A percentile compares a stretch with the other conserved stretches of the same genome.
Evolutionary conservation across 1,140 invertebrate species (phyloP).

Genomic region (Saccostrea cuccullata): DNA sequence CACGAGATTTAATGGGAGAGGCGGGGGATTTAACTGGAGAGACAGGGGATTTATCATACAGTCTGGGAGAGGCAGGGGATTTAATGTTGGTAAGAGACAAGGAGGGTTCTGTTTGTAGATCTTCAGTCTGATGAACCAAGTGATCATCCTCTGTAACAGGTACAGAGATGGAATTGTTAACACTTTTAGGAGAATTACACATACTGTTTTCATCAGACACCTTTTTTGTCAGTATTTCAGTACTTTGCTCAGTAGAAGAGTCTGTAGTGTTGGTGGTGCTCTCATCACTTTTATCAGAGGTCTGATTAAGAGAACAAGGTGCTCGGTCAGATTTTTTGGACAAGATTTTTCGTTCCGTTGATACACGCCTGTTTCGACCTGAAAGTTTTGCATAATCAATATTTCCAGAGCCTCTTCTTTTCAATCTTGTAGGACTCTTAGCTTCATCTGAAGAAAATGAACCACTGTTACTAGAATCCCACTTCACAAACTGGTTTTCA

Average conservation of each 20-base stretch:
- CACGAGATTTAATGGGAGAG: background rate
- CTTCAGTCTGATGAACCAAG: background rate
- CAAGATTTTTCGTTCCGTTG: slow-evolving; percentile 14
- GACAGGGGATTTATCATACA: background rate
- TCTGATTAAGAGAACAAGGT: slow-evolving; percentile 6
- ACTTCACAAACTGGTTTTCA: background rate
- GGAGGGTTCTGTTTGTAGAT: background rate
- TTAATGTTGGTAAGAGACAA: background rate
- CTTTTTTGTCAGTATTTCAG: background rate
- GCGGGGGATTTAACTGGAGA: background rate
- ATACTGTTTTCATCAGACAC: background rate
- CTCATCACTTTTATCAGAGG: background rate
- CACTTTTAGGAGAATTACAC: background rate
- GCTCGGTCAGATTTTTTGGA: background rate
- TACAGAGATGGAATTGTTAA: background rate
- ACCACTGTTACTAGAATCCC: background rate
- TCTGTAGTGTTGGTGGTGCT: background rate
- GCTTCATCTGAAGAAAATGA: background rate
- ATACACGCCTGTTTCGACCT: slow-evolving; percentile 14
- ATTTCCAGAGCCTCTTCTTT: slow-evolving; percentile 29
- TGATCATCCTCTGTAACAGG: background rate
- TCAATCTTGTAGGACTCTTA: slow-evolving; percentile 15
- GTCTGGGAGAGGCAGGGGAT: background rate
- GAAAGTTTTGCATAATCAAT: slow-evolving; percentile 25
- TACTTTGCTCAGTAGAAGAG: background rate